These are phyloP conservation scores for Xanthia togata DNA, from an alignment of 2,888 invertebrate genomes.

Conservation along the genomic window DNA sequence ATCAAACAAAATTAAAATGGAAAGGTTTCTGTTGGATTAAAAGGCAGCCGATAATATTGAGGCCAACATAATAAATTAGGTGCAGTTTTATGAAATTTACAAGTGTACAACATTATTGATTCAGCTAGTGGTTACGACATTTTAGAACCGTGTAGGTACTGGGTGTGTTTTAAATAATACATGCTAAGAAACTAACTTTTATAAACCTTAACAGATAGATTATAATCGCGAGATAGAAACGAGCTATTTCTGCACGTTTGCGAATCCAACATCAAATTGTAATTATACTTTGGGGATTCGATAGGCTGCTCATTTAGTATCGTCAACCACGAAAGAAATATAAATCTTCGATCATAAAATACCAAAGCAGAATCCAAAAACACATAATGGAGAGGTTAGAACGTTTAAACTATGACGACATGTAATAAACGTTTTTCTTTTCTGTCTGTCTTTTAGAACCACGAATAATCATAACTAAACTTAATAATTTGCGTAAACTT, in stretches of 20 bases:
- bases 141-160: slow-evolving; percentile 7
- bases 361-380: not conserved
- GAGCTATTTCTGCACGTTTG: not conserved
- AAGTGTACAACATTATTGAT: slow-evolving; percentile 44
- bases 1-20: slow-evolving; percentile 23
- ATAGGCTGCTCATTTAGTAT: not conserved
- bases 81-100: slow-evolving; percentile 49
- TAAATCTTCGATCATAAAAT: slow-evolving; percentile 1
- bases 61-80: slow-evolving; percentile 54
- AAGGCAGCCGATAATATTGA: slow-evolving; percentile 35
- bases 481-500: slow-evolving; percentile 2
- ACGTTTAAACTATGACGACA: not conserved
- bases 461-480: slow-evolving; percentile 1
- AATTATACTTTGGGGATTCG: slow-evolving; percentile 8
- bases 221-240: slow-evolving; percentile 16
- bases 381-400: not conserved
- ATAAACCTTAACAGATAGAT: slow-evolving; percentile 27
- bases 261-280: slow-evolving; percentile 16
- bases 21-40: slow-evolving; percentile 53
- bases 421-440: too few species aligned
- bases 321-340: too few species aligned
- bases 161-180: slow-evolving; percentile 21
- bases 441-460: too few species aligned
- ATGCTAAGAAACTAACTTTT: slow-evolving; percentile 20
- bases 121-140: slow-evolving; percentile 51